Evolutionary conservation across 1,140 invertebrate genomes (phyloP).

Genomic region (Tetraneura akinire): DNA sequence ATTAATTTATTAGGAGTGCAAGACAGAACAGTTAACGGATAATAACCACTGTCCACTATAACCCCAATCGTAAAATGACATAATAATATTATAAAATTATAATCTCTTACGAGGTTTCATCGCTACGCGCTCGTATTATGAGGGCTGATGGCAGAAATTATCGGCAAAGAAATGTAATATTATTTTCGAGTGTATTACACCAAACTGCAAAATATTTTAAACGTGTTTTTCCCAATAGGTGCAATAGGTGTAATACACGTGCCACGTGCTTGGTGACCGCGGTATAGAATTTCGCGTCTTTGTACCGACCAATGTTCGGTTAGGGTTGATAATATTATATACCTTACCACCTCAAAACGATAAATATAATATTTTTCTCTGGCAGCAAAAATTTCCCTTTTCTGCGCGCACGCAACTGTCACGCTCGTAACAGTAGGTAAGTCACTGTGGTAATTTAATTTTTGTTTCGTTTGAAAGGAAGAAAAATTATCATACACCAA

Average conservation of each 20-base stretch:
- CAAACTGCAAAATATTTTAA: conserved; percentile 14
- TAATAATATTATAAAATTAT: too few relatives aligned
- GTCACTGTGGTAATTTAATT: conserved; percentile 31
- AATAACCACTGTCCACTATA: neutral
- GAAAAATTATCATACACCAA: conserved; percentile 30
- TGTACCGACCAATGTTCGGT: neutral
- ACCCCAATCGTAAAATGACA: neutral
- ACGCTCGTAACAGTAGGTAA: too few relatives aligned
- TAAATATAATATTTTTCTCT: conserved; percentile 22
- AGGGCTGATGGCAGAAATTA: neutral
- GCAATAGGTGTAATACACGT: too few relatives aligned
- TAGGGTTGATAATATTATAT: neutral
- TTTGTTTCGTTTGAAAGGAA: conserved; percentile 35
- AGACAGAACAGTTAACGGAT: neutral
- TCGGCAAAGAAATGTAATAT: conserved; percentile 42
- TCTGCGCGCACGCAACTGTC: neutral
- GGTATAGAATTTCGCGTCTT: neutral
- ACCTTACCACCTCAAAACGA: neutral
- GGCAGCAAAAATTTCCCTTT: conserved; percentile 11
- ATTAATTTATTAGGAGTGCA: neutral
- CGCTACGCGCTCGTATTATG: too few relatives aligned
- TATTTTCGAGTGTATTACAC: neutral
- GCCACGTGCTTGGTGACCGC: too few relatives aligned
- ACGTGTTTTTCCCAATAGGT: neutral
- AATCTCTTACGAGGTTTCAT: too few relatives aligned